Evolutionary conservation across 2,797 vertebrate genomes (phyloP).

Genomic region (Pseudopleuronectes americanus): DNA sequence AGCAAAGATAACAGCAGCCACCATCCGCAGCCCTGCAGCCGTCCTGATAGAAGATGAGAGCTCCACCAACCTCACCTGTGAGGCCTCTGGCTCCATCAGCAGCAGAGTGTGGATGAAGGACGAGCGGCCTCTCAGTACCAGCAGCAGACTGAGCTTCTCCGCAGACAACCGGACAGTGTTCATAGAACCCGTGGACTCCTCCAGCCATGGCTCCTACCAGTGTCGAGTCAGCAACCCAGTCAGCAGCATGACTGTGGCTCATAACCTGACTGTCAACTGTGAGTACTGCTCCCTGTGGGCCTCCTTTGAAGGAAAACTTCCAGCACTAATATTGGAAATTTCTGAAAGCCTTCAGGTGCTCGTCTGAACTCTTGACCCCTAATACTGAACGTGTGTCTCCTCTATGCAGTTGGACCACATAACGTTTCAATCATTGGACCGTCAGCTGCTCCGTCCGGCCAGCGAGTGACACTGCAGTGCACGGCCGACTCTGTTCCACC

Average conservation of each 20-base stretch:
- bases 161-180: slow-evolving; percentile 53
- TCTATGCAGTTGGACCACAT: slow-evolving; percentile 70
- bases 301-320: too few relatives aligned
- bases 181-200: slow-evolving; percentile 63
- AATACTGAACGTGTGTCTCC: neutral
- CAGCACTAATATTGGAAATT: neutral
- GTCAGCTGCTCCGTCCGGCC: slow-evolving; percentile 22
- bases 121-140: slow-evolving; percentile 39
- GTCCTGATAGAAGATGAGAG: slow-evolving; percentile 67
- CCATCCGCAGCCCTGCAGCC: slow-evolving; percentile 55
- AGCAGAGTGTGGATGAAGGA: slow-evolving; percentile 70
- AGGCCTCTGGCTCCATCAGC: slow-evolving; percentile 65
- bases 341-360: neutral
- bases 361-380: neutral
- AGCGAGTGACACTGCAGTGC: slow-evolving; percentile 64
- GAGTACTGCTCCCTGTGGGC: slow-evolving; percentile 30
- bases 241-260: slow-evolving; percentile 52
- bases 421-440: slow-evolving; percentile 60
- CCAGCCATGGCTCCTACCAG: slow-evolving; percentile 62
- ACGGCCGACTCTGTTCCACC: slow-evolving; percentile 58
- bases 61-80: slow-evolving; percentile 74
- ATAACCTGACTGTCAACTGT: slow-evolving; percentile 77
- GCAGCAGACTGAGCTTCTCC: slow-evolving; percentile 59
- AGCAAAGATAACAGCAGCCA: slow-evolving; percentile 61
- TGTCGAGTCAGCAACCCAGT: slow-evolving; percentile 78